Base-by-base conservation (phyloP, 1,140 invertebrate species). In the Pogonus chalceus region DNA sequence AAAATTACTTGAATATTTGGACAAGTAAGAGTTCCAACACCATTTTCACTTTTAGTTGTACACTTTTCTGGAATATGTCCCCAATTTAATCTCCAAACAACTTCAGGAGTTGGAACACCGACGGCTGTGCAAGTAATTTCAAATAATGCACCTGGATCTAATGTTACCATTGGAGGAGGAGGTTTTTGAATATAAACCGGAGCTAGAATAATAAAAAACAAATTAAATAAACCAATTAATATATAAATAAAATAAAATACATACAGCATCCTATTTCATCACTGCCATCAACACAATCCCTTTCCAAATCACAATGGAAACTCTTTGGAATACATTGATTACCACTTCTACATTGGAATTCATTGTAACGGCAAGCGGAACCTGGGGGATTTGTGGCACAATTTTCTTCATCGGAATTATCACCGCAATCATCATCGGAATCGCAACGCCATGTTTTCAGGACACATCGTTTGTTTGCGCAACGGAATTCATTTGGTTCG, bases 71-170 rank as follows among this genome's bases (percentile, higher is more conserved):
- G 92, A 20, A 98, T 84, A 64, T 97, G 90, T 2, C 93, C 91
- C 96, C 95, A 98, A 73, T 99, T 98, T 1, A 93, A 76, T 51
- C 95, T 81, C 95, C 96, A 99, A 20, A 89, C 85, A 54, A 99
- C 90, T 47, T 92, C 80, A 0, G 96, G 95, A 0, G 79, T 82
- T 0, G 96, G 96, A 0, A 90, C 81, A 46, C 94, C 96, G 1
- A 89, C 79, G 0, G 92, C 93, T 21, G 81, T 81, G 65, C 96
- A 99, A 2, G 78, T 81, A 20, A 98, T 76, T 1, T 79, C 80
- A 51, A 98, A 80, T 0, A 80, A 75, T 2, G 84, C 82, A 2
- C 90, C 88, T 37, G 81, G 70, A 23, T 79, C 72, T 0, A 96
- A 73, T 12, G 72, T 73, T 0, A 90, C 69, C 65, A 85, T 79